Conservation (phyloP, 2,113 vertebrate genomes). For the Mohoua ochrocephala region DNA sequence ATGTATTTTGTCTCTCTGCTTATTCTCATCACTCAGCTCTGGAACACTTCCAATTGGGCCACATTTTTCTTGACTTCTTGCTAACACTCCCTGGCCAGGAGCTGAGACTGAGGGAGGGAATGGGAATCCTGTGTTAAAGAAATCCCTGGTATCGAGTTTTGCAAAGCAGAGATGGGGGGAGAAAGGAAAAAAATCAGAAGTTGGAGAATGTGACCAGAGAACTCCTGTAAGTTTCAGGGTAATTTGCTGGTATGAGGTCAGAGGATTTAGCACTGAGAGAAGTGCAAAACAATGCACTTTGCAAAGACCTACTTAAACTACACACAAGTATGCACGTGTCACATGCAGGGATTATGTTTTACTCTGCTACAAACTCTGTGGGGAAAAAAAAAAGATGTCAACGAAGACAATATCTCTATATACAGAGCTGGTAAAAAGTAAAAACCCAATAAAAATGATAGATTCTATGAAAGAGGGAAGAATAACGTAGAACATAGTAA, state of each 20-base stretch:
- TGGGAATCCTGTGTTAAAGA: neutral
- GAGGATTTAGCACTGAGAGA: neutral
- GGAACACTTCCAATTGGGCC: neutral
- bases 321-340: neutral
- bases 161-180: neutral
- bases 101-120: neutral
- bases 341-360: neutral
- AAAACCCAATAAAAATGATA: neutral
- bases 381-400: neutral
- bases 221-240: neutral
- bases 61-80: neutral
- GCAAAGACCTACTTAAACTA: neutral
- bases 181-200: neutral
- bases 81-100: neutral
- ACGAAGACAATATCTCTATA: neutral
- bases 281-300: neutral
- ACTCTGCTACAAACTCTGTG: neutral
- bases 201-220: neutral
- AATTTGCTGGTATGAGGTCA: neutral
- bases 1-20: neutral
- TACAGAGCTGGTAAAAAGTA: neutral
- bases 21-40: neutral
- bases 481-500: neutral
- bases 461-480: neutral
- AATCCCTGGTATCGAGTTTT: neutral